phyloP scores from a whole-genome alignment of 2,888 invertebrate species.

The Copidosoma aretas region DNA sequence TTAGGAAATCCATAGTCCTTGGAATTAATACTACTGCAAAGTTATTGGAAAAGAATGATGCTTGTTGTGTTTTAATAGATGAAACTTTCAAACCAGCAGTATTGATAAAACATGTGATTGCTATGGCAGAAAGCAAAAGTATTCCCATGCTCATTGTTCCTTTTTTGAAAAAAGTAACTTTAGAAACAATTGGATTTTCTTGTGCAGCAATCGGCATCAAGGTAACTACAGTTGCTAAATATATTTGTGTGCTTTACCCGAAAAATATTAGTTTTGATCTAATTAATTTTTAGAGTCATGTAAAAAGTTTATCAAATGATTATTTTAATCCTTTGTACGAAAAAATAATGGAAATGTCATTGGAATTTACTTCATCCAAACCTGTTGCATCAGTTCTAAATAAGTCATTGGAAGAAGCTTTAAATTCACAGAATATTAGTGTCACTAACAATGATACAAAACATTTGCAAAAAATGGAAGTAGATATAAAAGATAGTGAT shows the following conservation, averaged over 20 bases:
- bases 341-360: constrained; percentile 44
- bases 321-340: constrained; percentile 48
- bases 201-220: constrained; percentile 53
- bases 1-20: constrained; percentile 43
- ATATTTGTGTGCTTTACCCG: too few species aligned
- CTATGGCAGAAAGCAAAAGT: constrained; percentile 53
- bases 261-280: background rate
- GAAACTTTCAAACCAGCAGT: constrained; percentile 51
- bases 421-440: background rate
- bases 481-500: constrained; percentile 18
- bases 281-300: constrained; percentile 45
- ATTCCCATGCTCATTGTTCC: constrained; percentile 54
- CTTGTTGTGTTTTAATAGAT: constrained; percentile 54
- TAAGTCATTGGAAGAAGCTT: constrained; percentile 17
- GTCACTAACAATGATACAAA: constrained; percentile 4
- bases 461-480: constrained; percentile 4
- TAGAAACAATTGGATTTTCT: constrained; percentile 51
- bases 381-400: constrained; percentile 27
- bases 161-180: constrained; percentile 51
- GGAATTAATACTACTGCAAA: constrained; percentile 57
- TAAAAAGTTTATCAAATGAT: constrained; percentile 38
- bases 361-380: constrained; percentile 24
- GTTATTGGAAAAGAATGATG: constrained; percentile 52
- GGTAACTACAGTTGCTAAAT: constrained; percentile 46
- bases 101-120: constrained; percentile 54